Conservation (phyloP, 2,888 invertebrate genomes). For the Taenaris catops region DNA sequence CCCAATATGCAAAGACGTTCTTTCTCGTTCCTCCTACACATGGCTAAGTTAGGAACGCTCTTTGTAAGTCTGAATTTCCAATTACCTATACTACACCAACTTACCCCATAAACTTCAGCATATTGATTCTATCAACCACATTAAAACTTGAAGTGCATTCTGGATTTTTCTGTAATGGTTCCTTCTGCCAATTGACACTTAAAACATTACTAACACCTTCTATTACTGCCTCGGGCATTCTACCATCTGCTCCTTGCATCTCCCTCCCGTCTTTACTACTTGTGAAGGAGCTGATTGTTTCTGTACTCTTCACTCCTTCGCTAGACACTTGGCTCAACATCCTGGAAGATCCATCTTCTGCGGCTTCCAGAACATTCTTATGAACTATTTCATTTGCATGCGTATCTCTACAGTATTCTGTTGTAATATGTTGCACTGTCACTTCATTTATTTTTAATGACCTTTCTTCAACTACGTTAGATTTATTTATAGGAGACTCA, state of each 20-base stretch:
- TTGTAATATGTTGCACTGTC: conserved; percentile 12
- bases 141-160: conserved; percentile 40
- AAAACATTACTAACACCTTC: conserved; percentile 16
- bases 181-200: conserved; percentile 32
- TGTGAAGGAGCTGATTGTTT: conserved; percentile 34
- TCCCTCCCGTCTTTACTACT: conserved; percentile 38
- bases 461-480: background rate
- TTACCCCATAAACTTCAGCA: conserved; percentile 65
- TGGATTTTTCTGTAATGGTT: conserved; percentile 26
- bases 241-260: conserved; percentile 12
- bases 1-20: too few species aligned
- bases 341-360: too few species aligned
- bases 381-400: too few species aligned
- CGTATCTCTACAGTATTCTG: too few species aligned
- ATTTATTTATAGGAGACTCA: background rate
- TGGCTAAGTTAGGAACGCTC: too few species aligned
- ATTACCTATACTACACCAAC: too few species aligned
- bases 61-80: too few species aligned
- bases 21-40: too few species aligned
- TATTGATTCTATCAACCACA: conserved; percentile 51
- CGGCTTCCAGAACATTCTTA: too few species aligned
- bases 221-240: conserved; percentile 13
- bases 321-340: too few species aligned
- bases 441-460: conserved; percentile 3
- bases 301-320: conserved; percentile 24